Conservation (phyloP, 2,888 invertebrate species). For the Troglohyphantes excavatus region DNA sequence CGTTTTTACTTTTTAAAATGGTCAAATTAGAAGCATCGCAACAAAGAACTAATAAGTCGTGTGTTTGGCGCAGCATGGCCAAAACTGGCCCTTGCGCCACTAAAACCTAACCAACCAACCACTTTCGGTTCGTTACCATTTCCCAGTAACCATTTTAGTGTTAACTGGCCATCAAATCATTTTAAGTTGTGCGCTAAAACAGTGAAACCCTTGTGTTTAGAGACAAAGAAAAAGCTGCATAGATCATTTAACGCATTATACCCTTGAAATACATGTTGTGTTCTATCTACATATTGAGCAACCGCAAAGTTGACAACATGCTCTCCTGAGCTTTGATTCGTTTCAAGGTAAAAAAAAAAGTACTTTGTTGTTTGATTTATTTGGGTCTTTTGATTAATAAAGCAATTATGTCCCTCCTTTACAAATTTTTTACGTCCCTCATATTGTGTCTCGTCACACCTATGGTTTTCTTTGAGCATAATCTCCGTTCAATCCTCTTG, state of each 20-base stretch:
- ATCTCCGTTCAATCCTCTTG: conserved; percentile 8
- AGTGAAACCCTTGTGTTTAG: conserved; percentile 18
- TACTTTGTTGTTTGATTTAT: background rate
- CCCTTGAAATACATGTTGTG: conserved; percentile 34
- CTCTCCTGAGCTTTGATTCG: background rate
- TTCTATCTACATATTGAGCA: too few relatives aligned
- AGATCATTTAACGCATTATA: background rate
- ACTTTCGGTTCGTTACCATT: background rate
- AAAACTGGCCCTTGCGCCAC: too few relatives aligned
- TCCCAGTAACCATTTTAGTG: conserved; percentile 17
- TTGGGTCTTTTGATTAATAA: background rate
- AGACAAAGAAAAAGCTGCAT: background rate
- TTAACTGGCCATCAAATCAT: conserved; percentile 45
- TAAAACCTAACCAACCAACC: too few relatives aligned
- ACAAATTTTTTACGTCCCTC: background rate
- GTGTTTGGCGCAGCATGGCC: too few relatives aligned
- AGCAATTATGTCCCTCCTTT: background rate
- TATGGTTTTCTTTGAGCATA: too few relatives aligned
- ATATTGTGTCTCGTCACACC: background rate
- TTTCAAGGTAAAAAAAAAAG: conserved; percentile 34
- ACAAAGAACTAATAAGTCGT: too few relatives aligned
- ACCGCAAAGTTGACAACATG: too few relatives aligned
- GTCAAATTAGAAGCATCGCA: too few relatives aligned
- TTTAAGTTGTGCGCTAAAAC: conserved; percentile 55
- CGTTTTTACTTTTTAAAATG: too few relatives aligned